These are phyloP conservation scores for Prionailurus bengalensis DNA, from an alignment of 2,113 vertebrate genomes.

Conservation along the genomic window DNA sequence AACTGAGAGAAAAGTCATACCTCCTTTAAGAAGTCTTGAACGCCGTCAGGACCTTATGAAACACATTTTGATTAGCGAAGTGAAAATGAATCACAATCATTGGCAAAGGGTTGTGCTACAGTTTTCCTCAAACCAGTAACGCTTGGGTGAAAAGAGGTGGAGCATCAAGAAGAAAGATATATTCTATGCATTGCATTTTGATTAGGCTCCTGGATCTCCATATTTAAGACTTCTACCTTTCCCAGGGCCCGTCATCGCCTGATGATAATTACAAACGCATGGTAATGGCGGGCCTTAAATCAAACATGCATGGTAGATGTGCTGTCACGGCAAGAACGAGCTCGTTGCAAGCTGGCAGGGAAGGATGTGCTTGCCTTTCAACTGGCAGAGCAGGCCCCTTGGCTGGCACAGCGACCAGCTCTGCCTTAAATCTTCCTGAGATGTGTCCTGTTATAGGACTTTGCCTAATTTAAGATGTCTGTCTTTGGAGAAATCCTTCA, in stretches of 20 bases:
- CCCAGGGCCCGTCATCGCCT: conserved; percentile 80
- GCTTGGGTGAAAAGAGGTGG: conserved; percentile 82
- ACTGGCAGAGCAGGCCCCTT: conserved; percentile 82
- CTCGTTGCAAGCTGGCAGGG: conserved; percentile 81
- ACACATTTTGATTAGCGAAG: conserved; percentile 88
- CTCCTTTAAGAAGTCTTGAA: conserved; percentile 82
- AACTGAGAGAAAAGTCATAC: conserved; percentile 79
- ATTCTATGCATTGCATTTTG: conserved; percentile 79
- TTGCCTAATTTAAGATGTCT: conserved; percentile 86
- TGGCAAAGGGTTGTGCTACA: conserved; percentile 82
- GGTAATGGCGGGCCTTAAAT: conserved; percentile 86
- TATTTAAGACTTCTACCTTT: conserved; percentile 78
- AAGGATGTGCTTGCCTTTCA: conserved; percentile 77
- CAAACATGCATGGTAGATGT: conserved; percentile 82
- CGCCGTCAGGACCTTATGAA: conserved; percentile 84
- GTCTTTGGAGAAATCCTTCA: conserved; percentile 84
- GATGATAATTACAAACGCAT: conserved; percentile 87
- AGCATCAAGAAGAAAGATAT: conserved; percentile 84
- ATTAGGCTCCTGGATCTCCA: conserved; percentile 77
- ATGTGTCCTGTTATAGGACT: conserved; percentile 83
- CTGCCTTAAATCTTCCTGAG: conserved; percentile 85
- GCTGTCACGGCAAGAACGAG: conserved; percentile 86
- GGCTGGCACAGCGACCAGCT: conserved; percentile 82
- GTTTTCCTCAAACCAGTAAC: conserved; percentile 87
- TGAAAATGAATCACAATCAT: conserved; percentile 86